These are phyloP conservation scores for Synanthedon tipuliformis DNA, from an alignment of 2,888 invertebrate species.

Conservation along the genomic window DNA sequence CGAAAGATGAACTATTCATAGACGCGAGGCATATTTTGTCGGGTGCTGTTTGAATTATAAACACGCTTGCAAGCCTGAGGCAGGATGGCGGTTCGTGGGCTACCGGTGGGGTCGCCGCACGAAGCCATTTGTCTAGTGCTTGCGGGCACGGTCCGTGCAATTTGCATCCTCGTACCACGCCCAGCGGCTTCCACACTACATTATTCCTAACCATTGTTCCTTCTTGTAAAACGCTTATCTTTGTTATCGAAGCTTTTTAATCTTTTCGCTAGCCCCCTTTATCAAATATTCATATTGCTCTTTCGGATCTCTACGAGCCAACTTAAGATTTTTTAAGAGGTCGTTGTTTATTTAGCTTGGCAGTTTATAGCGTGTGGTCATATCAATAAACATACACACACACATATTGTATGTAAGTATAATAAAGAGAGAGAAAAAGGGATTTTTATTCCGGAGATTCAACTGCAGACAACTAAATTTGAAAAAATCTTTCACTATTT, in stretches of 20 bases:
- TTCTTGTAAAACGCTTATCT: slow-evolving; percentile 24
- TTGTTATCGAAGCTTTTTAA: slow-evolving; percentile 15
- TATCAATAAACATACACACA: too few species aligned
- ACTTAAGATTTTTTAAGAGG: too few species aligned
- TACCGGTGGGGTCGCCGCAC: slow-evolving; percentile 63
- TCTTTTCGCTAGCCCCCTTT: slow-evolving; percentile 8
- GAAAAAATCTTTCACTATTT: too few species aligned
- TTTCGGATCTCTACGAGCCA: neutral
- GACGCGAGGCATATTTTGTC: slow-evolving; percentile 16
- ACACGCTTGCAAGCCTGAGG: slow-evolving; percentile 21
- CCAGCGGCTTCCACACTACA: slow-evolving; percentile 53
- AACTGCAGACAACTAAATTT: too few species aligned
- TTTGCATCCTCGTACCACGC: slow-evolving; percentile 59
- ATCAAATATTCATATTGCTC: slow-evolving; percentile 7
- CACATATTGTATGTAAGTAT: too few species aligned
- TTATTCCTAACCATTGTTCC: slow-evolving; percentile 32
- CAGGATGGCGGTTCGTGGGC: slow-evolving; percentile 40
- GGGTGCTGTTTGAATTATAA: slow-evolving; percentile 25
- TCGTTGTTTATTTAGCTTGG: too few species aligned
- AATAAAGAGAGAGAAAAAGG: too few species aligned
- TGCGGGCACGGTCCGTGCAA: slow-evolving; percentile 40
- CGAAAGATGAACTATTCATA: slow-evolving; percentile 13
- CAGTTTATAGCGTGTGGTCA: too few species aligned
- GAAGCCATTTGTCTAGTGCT: slow-evolving; percentile 59
- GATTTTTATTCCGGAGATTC: too few species aligned